phyloP scores from a whole-genome alignment of 2,888 invertebrate species.

The Megalurothrips usitatus region DNA sequence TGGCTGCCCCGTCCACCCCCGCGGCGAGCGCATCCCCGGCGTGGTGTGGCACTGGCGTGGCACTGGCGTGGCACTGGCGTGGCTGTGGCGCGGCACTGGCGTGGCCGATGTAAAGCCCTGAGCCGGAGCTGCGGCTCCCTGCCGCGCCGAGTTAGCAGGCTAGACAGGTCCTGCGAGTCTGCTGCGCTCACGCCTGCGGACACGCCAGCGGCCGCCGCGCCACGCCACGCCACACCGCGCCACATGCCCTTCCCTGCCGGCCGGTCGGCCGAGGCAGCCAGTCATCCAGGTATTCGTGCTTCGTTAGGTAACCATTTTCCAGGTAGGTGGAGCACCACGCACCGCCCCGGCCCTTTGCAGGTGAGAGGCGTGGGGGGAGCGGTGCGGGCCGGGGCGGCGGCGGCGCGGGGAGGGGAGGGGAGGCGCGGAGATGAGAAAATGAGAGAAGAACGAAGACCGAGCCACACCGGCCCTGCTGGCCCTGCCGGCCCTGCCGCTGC shows the following conservation, averaged over 20 bases:
- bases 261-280: neutral
- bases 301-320: constrained; percentile 26
- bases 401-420: neutral
- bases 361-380: neutral
- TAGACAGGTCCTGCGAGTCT: neutral
- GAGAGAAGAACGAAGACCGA: constrained; percentile 9
- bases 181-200: neutral
- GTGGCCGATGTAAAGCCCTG: too few species aligned
- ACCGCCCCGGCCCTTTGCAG: constrained; percentile 7
- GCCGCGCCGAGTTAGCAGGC: neutral
- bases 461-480: neutral
- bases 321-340: constrained; percentile 25
- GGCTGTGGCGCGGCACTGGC: too few species aligned
- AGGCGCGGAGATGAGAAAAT: constrained; percentile 22
- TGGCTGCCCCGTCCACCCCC: too few species aligned
- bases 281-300: constrained; percentile 26
- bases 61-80: too few species aligned
- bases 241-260: neutral
- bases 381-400: neutral
- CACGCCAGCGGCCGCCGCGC: neutral
- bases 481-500: neutral
- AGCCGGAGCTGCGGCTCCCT: too few species aligned
- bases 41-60: too few species aligned
- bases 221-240: neutral
- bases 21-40: too few species aligned